Conservation (phyloP, 1,140 invertebrate species). For the Aphis gossypii region DNA sequence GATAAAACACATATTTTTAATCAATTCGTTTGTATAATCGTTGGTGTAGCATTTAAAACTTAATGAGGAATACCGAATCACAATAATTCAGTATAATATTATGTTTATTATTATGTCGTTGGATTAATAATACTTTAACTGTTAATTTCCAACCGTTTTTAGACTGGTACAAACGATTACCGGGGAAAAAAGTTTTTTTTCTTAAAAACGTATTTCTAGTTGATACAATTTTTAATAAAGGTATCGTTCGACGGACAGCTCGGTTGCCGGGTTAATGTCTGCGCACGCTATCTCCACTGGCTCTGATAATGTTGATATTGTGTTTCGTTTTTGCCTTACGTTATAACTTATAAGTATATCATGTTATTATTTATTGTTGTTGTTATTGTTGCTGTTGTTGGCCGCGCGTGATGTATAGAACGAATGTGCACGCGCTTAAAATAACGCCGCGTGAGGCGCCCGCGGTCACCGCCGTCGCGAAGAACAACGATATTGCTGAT, state of each 20-base stretch:
- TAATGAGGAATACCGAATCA: too few relatives aligned
- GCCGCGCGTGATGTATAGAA: not conserved
- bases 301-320: not conserved
- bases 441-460: slow-evolving; percentile 19
- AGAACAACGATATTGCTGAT: not conserved
- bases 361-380: not conserved
- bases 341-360: not conserved
- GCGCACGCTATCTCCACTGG: too few relatives aligned
- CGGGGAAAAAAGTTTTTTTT: not conserved
- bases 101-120: too few relatives aligned
- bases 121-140: not conserved
- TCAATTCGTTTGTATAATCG: not conserved
- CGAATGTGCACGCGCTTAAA: not conserved
- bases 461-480: not conserved
- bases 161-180: not conserved
- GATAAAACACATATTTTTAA: not conserved
- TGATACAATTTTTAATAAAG: not conserved
- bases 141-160: not conserved
- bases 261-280: too few relatives aligned
- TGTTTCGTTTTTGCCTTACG: not conserved
- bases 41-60: not conserved
- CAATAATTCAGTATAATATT: not conserved
- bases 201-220: not conserved
- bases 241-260: not conserved
- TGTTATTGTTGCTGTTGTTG: not conserved